Base-by-base conservation (phyloP, 2,888 invertebrate species). In the Spodoptera picta region DNA sequence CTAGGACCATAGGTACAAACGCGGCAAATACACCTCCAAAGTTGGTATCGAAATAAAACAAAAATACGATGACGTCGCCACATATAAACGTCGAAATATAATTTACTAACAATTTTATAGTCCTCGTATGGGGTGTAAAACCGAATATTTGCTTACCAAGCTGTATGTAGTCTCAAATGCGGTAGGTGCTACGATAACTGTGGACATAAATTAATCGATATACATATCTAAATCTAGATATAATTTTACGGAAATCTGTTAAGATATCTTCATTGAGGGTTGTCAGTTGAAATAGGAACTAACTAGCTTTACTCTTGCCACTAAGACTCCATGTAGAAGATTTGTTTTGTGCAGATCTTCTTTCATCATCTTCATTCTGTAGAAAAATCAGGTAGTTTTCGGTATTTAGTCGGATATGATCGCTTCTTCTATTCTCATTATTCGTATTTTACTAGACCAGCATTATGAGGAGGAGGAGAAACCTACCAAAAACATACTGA, bases 31-130 rank as follows among this genome's bases (percentile, higher is more conserved):
- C 27, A 27, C 27, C 27, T 27, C 27, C 27, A 3, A 27, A 27
- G 7, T 36, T 7, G 36, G 10, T 12, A 61, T 24, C 41, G 5
- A 42, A 45, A 46, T 19, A 27, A 46, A 66, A 62, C 56, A 60
- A 53, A 75, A 58, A 55, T 9, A 60, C 60, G 31, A 57, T 57
- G 51, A 57, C 61, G 48, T 68, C 64, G 60, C 36, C 41, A 19
- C 19, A 61, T 14, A 65, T 69, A 69, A 77, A 73, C 24, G 47
- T 60, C 77, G 27, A 53, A 67, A 64, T 43, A 61, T 63, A 64
- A 45, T 64, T 60, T 19, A 52, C 43, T 31, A 36, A 44, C 48
- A 55, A 41, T 61, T 77, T 73, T 69, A 74, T 74, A 23, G 6
- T 41, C 46, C 45, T 36, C 46, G 52, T 51, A 60, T 55, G 14